These are phyloP conservation scores for Phyllopteryx taeniolatus DNA, from an alignment of 2,113 vertebrate species.

Conservation along the genomic window DNA sequence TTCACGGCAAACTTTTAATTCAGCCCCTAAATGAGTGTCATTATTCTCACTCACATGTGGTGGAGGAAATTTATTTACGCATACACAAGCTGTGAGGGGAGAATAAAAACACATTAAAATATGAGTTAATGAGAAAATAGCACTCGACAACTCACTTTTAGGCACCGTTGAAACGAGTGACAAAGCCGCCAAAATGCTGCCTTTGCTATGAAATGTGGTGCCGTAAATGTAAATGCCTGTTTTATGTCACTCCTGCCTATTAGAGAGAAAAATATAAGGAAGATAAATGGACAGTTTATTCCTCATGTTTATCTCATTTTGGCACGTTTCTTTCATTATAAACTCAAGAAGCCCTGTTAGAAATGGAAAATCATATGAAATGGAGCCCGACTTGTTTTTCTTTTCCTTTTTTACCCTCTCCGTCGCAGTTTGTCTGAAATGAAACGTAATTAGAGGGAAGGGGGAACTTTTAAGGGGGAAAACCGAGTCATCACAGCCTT, in stretches of 20 bases:
- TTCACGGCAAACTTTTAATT: slow-evolving; percentile 78
- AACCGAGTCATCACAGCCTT: slow-evolving; percentile 62
- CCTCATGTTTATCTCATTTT: slow-evolving; percentile 64
- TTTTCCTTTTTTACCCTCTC: slow-evolving; percentile 42
- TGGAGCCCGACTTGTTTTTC: slow-evolving; percentile 45
- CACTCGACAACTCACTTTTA: slow-evolving; percentile 51
- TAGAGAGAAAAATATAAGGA: slow-evolving; percentile 65
- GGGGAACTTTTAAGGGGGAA: slow-evolving; percentile 68
- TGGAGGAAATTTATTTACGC: slow-evolving; percentile 25
- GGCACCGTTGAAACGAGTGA: slow-evolving; percentile 44
- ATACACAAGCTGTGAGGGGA: slow-evolving; percentile 47
- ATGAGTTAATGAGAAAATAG: slow-evolving; percentile 75
- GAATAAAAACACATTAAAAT: slow-evolving; percentile 64
- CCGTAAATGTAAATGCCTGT: slow-evolving; percentile 64
- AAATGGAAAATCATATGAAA: slow-evolving; percentile 60
- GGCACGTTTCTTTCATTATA: slow-evolving; percentile 67
- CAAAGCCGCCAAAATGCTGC: slow-evolving; percentile 48
- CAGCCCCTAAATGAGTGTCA: slow-evolving; percentile 70
- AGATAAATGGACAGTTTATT: slow-evolving; percentile 71
- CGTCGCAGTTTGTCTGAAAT: slow-evolving; percentile 69
- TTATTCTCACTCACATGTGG: slow-evolving; percentile 68
- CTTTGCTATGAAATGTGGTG: slow-evolving; percentile 51
- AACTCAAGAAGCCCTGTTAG: slow-evolving; percentile 60
- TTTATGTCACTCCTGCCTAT: slow-evolving; percentile 62
- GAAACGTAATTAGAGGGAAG: slow-evolving; percentile 72